Evolutionary conservation across 2,113 vertebrate genomes (phyloP), one percentile per base, ranked within the genome.

Genomic region (Probosciger aterrimus): DNA sequence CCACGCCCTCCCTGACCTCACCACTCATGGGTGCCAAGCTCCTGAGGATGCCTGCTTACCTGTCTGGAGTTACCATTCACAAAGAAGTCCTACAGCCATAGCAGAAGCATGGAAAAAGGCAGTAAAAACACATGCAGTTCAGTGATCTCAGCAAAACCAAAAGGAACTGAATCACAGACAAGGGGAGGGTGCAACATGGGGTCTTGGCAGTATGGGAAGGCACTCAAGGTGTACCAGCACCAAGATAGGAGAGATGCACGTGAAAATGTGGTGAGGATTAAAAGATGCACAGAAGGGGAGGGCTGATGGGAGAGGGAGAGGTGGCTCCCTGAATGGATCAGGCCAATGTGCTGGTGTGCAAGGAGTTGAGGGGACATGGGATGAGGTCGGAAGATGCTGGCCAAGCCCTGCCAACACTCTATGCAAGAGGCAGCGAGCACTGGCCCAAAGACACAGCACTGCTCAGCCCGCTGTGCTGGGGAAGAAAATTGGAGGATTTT

Each of bases 31-130:
- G 37, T 23, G 4, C 11, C 0, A 37, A 76, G 67, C 75, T 95
- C 93, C 79, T 79, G 84, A 7, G 14, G 94, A 64, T 95, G 95
- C 96, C 96, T 88, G 98, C 99, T 99, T 98, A 99, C 99, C 99
- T 99, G 99, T 98, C 99, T 99, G 98, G 97, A 99, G 99, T 98
- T 99, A 99, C 97, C 99, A 98, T 98, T 99, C 98, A 98, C 98
- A 98, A 99, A 99, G 99, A 99, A 99, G 98, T 99, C 99, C 99
- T 99, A 99, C 96, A 98, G 98, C 98, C 98, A 99, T 97, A 98
- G 99, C 98, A 98, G 99, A 99, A 98, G 99, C 99, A 98, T 98
- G 98, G 98, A 98, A 99, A 98, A 99, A 98, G 98, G 98, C 98
- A 98, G 97, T 94, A 98, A 97, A 99, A 97, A 98, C 98, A 97